Evolutionary conservation across 2,888 invertebrate genomes (phyloP), one percentile per base, ranked within the genome.

Genomic region (Dichetophora obliterata): DNA sequence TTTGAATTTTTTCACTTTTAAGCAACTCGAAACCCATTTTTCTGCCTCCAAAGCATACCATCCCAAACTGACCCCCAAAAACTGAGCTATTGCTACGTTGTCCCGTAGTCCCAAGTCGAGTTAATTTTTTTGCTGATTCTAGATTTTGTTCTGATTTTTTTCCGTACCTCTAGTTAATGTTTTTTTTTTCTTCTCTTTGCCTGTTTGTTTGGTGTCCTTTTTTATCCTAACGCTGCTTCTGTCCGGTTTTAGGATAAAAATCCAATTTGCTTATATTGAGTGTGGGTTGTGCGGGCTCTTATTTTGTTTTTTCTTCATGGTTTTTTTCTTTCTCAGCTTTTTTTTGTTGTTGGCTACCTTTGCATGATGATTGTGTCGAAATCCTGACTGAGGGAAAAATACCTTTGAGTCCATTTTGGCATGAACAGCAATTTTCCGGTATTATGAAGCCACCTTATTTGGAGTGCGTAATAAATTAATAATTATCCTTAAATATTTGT

Each of bases 401-500:
- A 74, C 66, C 74, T 66, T 66, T 54, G 74, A 65, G 74, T 65
- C 74, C 66, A 54, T 65, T 63, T 65, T 68, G 59, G 43, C 34
- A 65, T 74, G 37, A 63, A 65, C 63, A 73, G 50, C 74, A 65
- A 74, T 74, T 74, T 74, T 74, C 74, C 74, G 74, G 65, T 66
- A 31, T 16, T 54, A 54, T 74, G 66, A 52, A n/a, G 65, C 14
- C 27, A 19, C 61, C 24, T 59, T 8, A 24, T 37, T 50, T 63
- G 74, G 66, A 65, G 66, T 74, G 74, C 74, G 74, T 74, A 74
- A 74, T 74, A 74, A 74, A 74, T 74, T 74, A 74, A 74, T 74
- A 74, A 74, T 66, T 74, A 54, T 65, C 54, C 74, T 66, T 74
- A 74, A 74, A 74, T 66, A 74, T 65, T 54, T 66, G 65, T 50